phyloP scores from a whole-genome alignment of 2,888 invertebrate genomes.

The Lysandra coridon region DNA sequence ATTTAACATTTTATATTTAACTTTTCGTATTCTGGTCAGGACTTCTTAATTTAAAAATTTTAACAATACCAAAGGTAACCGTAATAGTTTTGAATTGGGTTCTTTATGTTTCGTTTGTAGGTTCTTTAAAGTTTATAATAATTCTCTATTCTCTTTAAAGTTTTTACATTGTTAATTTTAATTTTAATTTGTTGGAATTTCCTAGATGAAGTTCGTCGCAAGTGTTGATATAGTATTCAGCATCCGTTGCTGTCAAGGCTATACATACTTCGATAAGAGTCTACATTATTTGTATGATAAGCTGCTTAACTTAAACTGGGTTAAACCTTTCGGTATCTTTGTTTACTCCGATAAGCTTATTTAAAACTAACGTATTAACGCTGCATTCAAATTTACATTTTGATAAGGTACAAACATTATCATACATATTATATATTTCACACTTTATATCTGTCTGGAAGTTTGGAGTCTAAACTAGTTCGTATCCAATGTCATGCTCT shows the following conservation, averaged over 20 bases:
- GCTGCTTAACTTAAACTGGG: constrained; percentile 59
- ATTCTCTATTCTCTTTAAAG: not conserved
- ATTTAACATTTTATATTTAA: constrained; percentile 1
- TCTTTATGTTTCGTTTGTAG: not conserved
- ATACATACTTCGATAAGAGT: constrained; percentile 58
- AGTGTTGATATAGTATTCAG: constrained; percentile 51
- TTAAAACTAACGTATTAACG: constrained; percentile 29
- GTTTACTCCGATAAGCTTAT: constrained; percentile 36
- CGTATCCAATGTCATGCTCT: not conserved
- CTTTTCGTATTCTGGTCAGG: not conserved
- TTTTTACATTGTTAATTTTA: not conserved
- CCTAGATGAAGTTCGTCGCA: constrained; percentile 14
- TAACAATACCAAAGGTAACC: not conserved
- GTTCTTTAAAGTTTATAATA: not conserved
- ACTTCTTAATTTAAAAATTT: not conserved
- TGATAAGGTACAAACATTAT: constrained; percentile 9
- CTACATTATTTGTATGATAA: constrained; percentile 56
- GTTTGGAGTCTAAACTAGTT: not conserved
- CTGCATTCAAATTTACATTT: constrained; percentile 27
- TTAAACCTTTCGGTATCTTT: constrained; percentile 54
- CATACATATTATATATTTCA: not conserved
- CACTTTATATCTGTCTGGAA: not conserved
- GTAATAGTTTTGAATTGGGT: not conserved
- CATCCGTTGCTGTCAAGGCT: constrained; percentile 67
- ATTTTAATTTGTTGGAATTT: not conserved